These are phyloP conservation scores for Ceyx melanurus DNA, from an alignment of 2,113 vertebrate genomes.

Conservation along the genomic window DNA sequence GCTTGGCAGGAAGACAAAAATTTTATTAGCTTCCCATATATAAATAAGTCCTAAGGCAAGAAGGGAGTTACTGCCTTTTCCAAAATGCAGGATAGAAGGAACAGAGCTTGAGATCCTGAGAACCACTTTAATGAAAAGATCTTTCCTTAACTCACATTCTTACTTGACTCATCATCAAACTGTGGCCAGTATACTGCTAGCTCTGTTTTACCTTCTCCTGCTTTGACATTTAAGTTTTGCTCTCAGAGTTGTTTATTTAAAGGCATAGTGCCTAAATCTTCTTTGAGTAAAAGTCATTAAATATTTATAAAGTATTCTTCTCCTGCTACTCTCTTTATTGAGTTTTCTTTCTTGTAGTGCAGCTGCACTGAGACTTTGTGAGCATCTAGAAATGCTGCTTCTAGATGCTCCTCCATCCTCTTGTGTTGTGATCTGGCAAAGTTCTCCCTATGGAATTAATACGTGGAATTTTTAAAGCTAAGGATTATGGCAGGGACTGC, in stretches of 20 bases:
- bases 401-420: background rate
- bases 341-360: background rate
- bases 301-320: background rate
- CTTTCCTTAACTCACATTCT: background rate
- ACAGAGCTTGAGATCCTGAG: background rate
- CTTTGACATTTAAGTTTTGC: constrained; percentile 12
- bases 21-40: background rate
- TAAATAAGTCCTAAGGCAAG: background rate
- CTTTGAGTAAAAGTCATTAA: background rate
- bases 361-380: background rate
- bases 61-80: background rate
- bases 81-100: background rate
- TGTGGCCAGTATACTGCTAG: background rate
- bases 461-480: background rate
- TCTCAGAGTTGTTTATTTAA: background rate
- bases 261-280: background rate
- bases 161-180: background rate
- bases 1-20: background rate
- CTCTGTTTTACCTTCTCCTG: background rate
- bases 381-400: background rate
- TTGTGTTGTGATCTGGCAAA: background rate
- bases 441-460: background rate
- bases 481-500: background rate
- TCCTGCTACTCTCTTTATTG: background rate
- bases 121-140: background rate